A percentile compares a stretch with the other conserved stretches of the same genome.
phyloP scores from a whole-genome alignment of 2,888 invertebrate species.

The Atethmia centrago region DNA sequence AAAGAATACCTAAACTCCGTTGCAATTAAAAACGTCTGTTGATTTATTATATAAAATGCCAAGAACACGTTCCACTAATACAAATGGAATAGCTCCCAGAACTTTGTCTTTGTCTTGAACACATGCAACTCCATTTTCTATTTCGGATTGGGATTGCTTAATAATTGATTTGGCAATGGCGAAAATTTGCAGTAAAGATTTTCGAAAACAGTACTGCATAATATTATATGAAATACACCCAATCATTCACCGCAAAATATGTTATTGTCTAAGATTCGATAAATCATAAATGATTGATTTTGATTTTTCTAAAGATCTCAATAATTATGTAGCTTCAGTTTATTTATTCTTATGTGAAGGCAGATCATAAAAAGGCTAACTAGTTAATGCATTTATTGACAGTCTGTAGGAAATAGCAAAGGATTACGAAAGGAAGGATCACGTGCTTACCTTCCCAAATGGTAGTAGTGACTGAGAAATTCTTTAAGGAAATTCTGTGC shows the following conservation, averaged over 20 bases:
- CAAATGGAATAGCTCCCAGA: slow-evolving; percentile 17
- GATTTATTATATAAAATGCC: slow-evolving; percentile 13
- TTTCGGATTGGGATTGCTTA: slow-evolving; percentile 4
- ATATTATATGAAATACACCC: neutral
- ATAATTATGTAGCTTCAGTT: neutral
- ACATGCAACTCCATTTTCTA: slow-evolving; percentile 10
- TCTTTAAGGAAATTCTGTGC: neutral
- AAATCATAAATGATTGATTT: neutral
- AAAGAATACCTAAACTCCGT: slow-evolving; percentile 23
- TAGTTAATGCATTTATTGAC: neutral
- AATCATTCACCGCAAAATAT: neutral
- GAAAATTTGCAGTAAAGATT: neutral
- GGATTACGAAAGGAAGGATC: neutral
- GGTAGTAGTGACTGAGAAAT: neutral
- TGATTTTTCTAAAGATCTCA: neutral
- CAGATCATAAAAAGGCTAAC: neutral
- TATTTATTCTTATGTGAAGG: neutral
- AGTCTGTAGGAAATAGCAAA: slow-evolving; percentile 9
- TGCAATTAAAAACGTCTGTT: slow-evolving; percentile 19
- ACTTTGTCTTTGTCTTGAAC: slow-evolving; percentile 22
- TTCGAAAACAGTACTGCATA: neutral
- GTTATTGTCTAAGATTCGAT: neutral
- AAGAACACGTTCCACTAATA: slow-evolving; percentile 27
- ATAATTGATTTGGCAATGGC: slow-evolving; percentile 9
- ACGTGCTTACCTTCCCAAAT: neutral